Evolutionary conservation across 2,797 vertebrate species (phyloP).

Genomic region (Lepilemur ruficaudatus): DNA sequence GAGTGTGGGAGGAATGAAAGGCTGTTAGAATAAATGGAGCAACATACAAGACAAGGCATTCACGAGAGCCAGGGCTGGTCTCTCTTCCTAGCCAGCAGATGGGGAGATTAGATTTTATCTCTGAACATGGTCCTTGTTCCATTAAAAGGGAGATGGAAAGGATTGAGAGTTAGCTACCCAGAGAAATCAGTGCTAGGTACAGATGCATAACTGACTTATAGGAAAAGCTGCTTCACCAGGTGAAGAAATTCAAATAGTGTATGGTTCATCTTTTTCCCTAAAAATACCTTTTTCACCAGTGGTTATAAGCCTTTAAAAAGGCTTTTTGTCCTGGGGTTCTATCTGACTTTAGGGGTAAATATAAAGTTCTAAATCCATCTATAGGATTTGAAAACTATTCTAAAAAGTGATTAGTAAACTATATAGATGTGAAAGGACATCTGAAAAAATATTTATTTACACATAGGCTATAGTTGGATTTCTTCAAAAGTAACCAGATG

Average conservation of each 20-base stretch:
- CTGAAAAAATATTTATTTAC: not conserved
- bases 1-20: not conserved
- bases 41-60: not conserved
- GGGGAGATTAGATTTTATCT: not conserved
- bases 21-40: not conserved
- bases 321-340: not conserved
- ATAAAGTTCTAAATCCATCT: not conserved
- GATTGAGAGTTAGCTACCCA: not conserved
- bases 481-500: slow-evolving; percentile 1
- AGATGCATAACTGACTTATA: not conserved
- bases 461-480: not conserved
- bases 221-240: not conserved
- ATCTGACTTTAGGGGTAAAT: not conserved
- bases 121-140: not conserved
- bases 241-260: not conserved
- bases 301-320: not conserved
- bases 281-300: not conserved
- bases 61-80: not conserved
- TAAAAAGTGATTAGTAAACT: not conserved
- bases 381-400: not conserved
- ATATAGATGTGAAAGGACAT: not conserved
- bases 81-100: not conserved
- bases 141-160: not conserved
- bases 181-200: not conserved
- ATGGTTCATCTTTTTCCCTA: not conserved